A percentile compares a stretch with the other conserved stretches of the same genome.
Evolutionary conservation across 2,113 vertebrate genomes (phyloP).

Genomic region (Sula dactylatra): DNA sequence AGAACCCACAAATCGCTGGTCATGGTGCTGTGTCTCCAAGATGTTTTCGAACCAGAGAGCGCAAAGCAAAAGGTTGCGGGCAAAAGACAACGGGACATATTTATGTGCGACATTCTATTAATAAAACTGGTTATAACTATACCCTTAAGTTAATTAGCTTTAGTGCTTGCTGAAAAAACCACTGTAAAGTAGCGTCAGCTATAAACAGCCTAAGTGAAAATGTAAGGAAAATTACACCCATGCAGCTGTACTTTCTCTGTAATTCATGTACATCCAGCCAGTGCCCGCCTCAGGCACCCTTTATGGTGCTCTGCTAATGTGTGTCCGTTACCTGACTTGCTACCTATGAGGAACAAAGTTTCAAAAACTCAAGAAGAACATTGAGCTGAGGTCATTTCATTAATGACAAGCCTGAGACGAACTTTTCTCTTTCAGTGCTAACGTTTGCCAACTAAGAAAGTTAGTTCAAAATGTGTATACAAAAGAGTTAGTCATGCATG

Average conservation of each 20-base stretch:
- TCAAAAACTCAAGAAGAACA: neutral
- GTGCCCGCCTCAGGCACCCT: too few species aligned
- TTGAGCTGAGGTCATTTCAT: neutral
- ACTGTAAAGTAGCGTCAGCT: accelerated
- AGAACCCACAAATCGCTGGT: neutral
- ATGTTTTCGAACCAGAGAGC: accelerated
- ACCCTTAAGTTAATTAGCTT: too few species aligned
- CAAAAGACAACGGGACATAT: neutral
- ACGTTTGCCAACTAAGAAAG: neutral
- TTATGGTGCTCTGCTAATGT: neutral
- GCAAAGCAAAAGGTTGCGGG: neutral
- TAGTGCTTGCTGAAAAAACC: neutral
- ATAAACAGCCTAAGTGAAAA: neutral
- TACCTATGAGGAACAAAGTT: neutral
- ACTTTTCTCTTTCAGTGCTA: neutral
- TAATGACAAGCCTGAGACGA: neutral
- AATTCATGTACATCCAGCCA: neutral
- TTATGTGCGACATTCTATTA: neutral
- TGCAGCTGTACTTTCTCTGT: neutral
- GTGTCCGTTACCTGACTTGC: accelerated
- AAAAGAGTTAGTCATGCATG: neutral
- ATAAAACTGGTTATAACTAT: neutral
- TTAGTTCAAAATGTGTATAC: neutral
- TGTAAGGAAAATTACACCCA: neutral
- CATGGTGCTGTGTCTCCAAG: accelerated